Evolutionary conservation across 2,888 invertebrate genomes (phyloP).

Genomic region (Augiades crinisus): DNA sequence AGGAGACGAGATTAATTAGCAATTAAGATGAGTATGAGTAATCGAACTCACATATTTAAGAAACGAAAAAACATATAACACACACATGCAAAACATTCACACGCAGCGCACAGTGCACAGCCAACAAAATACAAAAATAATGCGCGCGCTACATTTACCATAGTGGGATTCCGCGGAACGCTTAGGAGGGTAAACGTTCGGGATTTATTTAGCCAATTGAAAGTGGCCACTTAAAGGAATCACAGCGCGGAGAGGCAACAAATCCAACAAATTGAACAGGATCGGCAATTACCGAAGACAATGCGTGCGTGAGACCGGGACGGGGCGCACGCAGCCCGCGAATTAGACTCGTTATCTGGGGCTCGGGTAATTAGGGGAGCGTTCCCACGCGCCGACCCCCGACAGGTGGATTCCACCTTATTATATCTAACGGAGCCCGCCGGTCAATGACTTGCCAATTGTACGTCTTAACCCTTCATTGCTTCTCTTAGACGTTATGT

Average conservation of each 20-base stretch:
- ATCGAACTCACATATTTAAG: neutral
- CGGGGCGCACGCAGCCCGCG: slow-evolving; percentile 75
- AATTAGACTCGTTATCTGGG: slow-evolving; percentile 77
- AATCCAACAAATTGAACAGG: slow-evolving; percentile 76
- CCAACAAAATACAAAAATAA: slow-evolving; percentile 21
- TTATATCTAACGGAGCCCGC: slow-evolving; percentile 36
- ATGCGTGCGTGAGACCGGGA: slow-evolving; percentile 78
- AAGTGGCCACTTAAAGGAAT: slow-evolving; percentile 79
- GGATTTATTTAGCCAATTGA: slow-evolving; percentile 76
- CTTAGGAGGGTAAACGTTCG: slow-evolving; percentile 44
- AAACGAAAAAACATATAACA: neutral
- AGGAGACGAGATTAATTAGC: too few relatives aligned
- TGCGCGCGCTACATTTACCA: slow-evolving; percentile 24
- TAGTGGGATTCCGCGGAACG: slow-evolving; percentile 27
- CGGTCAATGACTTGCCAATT: slow-evolving; percentile 27
- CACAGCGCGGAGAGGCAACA: slow-evolving; percentile 74
- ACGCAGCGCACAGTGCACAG: slow-evolving; percentile 17
- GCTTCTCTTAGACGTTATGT: neutral
- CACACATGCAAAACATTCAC: slow-evolving; percentile 22
- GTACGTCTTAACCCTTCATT: slow-evolving; percentile 5
- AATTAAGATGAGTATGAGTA: too few relatives aligned
- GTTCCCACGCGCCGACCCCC: slow-evolving; percentile 67
- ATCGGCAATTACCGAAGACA: slow-evolving; percentile 80
- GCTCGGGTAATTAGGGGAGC: slow-evolving; percentile 70
- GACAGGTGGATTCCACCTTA: slow-evolving; percentile 46